Percentiles rank a stretch among this genome's conserved stretches.
These are phyloP conservation scores for Falco concolor DNA, from an alignment of 2,797 vertebrate genomes.

Conservation along the genomic window DNA sequence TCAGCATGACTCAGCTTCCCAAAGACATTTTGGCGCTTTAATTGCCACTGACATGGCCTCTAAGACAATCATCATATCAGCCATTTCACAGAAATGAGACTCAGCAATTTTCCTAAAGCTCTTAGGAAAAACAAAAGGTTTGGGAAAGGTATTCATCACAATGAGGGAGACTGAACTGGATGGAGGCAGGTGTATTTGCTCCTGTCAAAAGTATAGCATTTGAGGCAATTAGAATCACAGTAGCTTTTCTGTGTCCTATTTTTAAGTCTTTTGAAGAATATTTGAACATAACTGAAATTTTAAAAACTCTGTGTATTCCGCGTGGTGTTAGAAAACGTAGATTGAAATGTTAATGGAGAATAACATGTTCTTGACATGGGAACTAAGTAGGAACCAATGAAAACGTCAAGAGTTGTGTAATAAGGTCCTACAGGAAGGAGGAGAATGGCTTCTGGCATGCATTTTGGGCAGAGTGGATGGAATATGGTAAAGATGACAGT, in stretches of 20 bases:
- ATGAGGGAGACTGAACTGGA: background rate
- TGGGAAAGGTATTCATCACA: background rate
- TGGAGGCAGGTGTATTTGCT: background rate
- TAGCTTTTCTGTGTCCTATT: background rate
- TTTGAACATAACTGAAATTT: background rate
- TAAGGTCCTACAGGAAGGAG: background rate
- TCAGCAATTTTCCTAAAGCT: background rate
- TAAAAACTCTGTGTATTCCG: background rate
- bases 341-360: background rate
- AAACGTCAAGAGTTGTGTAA: background rate
- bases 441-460: background rate
- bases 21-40: background rate
- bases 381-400: background rate
- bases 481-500: background rate
- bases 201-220: background rate
- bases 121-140: accelerated
- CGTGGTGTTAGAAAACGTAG: background rate
- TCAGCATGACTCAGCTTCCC: background rate
- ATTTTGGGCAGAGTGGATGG: background rate
- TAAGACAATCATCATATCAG: background rate
- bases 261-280: background rate
- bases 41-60: background rate
- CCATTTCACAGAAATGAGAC: background rate
- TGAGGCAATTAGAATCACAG: background rate
- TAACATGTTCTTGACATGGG: background rate